Evolutionary conservation across 2,888 invertebrate species (phyloP).

Genomic region (Sinotaia quadrata): DNA sequence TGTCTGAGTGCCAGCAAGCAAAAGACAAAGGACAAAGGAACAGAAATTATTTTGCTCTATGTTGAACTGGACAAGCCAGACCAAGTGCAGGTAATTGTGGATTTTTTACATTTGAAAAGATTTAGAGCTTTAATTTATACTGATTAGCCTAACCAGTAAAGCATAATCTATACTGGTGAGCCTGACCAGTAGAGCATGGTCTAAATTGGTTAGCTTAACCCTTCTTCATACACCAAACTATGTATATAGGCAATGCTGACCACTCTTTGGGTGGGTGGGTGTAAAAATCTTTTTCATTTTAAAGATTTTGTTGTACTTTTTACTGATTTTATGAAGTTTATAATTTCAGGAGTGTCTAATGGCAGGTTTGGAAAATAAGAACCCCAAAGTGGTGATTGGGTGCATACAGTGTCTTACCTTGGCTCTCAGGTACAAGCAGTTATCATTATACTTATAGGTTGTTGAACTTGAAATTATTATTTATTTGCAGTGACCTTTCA

Average conservation of each 20-base stretch:
- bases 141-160: no score
- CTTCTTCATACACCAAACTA: no score
- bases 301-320: background rate
- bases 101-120: no score
- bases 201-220: no score
- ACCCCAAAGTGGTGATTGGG: constrained; percentile 93
- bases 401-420: constrained; percentile 84
- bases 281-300: background rate
- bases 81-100: constrained; percentile 77
- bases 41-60: constrained; percentile 92
- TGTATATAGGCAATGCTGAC: background rate
- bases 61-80: constrained; percentile 97
- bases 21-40: constrained; percentile 91
- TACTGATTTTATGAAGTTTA: no score
- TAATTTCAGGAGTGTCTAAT: constrained; percentile 83
- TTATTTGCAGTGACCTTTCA: no score
- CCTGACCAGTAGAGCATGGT: no score
- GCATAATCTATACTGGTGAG: no score
- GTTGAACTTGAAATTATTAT: no score
- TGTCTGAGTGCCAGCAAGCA: constrained; percentile 92
- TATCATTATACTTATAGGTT: no score
- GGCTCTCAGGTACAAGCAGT: constrained; percentile 76
- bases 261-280: no score
- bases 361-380: constrained; percentile 95
- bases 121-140: no score